Evolutionary conservation across 1,140 invertebrate species (phyloP).

Genomic region (Drosophila insularis): DNA sequence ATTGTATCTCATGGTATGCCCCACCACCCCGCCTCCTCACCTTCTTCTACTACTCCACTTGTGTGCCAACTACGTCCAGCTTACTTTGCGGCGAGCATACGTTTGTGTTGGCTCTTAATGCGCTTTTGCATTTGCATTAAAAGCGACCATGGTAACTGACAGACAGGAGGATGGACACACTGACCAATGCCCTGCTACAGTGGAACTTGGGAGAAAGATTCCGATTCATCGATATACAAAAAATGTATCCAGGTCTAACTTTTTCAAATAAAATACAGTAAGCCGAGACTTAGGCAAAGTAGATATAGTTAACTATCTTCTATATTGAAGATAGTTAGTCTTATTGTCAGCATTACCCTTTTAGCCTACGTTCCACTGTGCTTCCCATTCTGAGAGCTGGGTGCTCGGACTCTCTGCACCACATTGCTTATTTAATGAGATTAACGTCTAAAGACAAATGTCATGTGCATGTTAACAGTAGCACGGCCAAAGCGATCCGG

Average conservation of each 20-base stretch:
- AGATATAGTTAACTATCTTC: too few species aligned
- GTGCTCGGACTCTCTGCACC: slow-evolving; percentile 31
- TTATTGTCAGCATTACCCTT: too few species aligned
- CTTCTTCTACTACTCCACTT: slow-evolving; percentile 11
- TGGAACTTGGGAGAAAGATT: too few species aligned
- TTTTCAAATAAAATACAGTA: too few species aligned
- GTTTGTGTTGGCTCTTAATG: slow-evolving; percentile 67
- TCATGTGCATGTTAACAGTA: slow-evolving; percentile 78
- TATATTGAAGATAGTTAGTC: not conserved
- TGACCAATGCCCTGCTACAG: not conserved
- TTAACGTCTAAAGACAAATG: slow-evolving; percentile 82
- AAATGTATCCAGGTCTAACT: too few species aligned
- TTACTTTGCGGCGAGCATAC: slow-evolving; percentile 61
- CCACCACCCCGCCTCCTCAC: not conserved
- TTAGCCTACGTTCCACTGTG: slow-evolving; percentile 11
- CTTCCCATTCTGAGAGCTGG: slow-evolving; percentile 13
- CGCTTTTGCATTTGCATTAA: slow-evolving; percentile 77
- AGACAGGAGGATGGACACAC: slow-evolving; percentile 14
- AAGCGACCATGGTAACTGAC: slow-evolving; percentile 54
- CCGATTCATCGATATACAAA: too few species aligned
- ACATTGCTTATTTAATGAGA: slow-evolving; percentile 82
- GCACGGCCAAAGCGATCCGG: slow-evolving; percentile 26
- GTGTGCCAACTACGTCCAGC: slow-evolving; percentile 30
- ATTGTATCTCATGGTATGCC: slow-evolving; percentile 59
- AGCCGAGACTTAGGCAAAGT: too few species aligned